Evolutionary conservation across 2,113 vertebrate species (phyloP), one percentile per base, ranked within the genome.

Genomic region (Ptilonorhynchus violaceus): DNA sequence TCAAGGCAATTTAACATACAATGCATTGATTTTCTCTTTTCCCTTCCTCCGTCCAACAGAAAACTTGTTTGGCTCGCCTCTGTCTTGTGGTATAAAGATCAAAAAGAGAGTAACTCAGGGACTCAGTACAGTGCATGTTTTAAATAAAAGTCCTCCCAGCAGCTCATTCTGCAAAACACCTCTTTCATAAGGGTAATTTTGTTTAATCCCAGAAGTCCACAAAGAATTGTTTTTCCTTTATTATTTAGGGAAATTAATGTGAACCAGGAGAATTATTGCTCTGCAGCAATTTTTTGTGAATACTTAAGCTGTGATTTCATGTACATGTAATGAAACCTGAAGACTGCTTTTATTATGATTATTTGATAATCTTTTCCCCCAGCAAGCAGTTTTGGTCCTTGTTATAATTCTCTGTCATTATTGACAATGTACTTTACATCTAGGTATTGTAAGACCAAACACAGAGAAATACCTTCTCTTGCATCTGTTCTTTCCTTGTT

Each of bases 291-390:
- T 63, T 92, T 94, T 88, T 81, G 30, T 88, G 78, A 72, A 15
- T 95, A 13, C 41, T 85, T 91, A 81, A 72, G 58, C 39, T 9
- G 8, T 46, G 31, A 82, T 88, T 87, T 86, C 53, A 42, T 30
- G 22, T 72, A 28, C 3, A 6, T 21, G 11, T 84, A 90, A 89
- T 62, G 15, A 91, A 96, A 79, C 74, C 31, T 50, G 55, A 77
- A 88, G 88, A 82, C 59, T 62, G 55, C 33, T 93, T 94, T 88
- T 93, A 30, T 87, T 87, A 50, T 79, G 53, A 76, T 95, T 9
- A 3, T 64, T 67, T 77, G 66, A 46, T 91, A 96, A 95, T 92
- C 69, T 82, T 85, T 88, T 93, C 94, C 88, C 77, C 28, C 49
- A 47, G 35, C 15, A 35, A 86, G 81, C 83, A 78, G 77, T 88